These are phyloP conservation scores for Ginglymostoma cirratum DNA, from an alignment of 2,113 vertebrate species.

Conservation along the genomic window DNA sequence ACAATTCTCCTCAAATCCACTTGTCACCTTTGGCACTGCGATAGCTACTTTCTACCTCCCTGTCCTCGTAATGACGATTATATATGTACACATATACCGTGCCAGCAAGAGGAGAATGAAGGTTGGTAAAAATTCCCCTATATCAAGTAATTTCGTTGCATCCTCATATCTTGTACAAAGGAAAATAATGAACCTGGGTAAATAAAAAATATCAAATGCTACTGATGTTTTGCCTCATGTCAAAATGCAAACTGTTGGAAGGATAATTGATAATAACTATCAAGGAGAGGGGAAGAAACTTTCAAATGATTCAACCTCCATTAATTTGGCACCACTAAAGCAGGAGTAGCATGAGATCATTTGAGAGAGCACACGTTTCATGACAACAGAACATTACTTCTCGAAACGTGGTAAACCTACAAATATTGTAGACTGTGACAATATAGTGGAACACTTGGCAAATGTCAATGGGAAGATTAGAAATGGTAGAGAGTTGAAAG, in stretches of 20 bases:
- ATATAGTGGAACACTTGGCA: slow-evolving; percentile 77
- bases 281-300: slow-evolving; percentile 82
- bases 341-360: slow-evolving; percentile 74
- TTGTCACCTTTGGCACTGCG: slow-evolving; percentile 96
- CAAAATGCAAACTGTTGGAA: slow-evolving; percentile 60
- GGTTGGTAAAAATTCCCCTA: slow-evolving; percentile 79
- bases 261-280: slow-evolving; percentile 63
- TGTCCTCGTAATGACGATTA: slow-evolving; percentile 88
- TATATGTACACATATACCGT: slow-evolving; percentile 91
- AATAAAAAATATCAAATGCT: slow-evolving; percentile 66
- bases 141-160: slow-evolving; percentile 64
- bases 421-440: slow-evolving; percentile 70
- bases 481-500: slow-evolving; percentile 77
- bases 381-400: slow-evolving; percentile 85
- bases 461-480: slow-evolving; percentile 49
- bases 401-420: slow-evolving; percentile 80
- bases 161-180: slow-evolving; percentile 71
- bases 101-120: slow-evolving; percentile 97
- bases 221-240: slow-evolving; percentile 59
- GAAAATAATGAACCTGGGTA: slow-evolving; percentile 75
- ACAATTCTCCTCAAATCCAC: no score
- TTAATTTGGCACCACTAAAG: slow-evolving; percentile 73
- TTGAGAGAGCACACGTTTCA: slow-evolving; percentile 61
- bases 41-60: slow-evolving; percentile 96
- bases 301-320: slow-evolving; percentile 88